Evolutionary conservation across 37 sponge, comb jelly and placozoan species (phyloP).

Genomic region (Diacarnus erythraeanus): DNA sequence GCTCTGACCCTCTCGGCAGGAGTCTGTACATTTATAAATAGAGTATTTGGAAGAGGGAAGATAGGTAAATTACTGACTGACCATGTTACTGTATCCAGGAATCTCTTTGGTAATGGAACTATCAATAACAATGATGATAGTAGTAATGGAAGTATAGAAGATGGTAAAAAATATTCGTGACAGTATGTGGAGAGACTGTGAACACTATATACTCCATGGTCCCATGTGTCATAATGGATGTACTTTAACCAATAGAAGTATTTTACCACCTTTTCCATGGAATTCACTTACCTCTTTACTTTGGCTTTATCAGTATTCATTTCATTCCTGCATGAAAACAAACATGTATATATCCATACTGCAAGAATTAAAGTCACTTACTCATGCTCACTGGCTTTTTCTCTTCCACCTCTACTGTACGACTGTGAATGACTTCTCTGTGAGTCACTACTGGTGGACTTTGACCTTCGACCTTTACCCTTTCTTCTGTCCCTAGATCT

Average conservation of each 20-base stretch:
- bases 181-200: too few species aligned
- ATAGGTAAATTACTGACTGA: background rate
- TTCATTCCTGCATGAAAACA: background rate
- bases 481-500: background rate
- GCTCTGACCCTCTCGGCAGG: conserved; percentile 51
- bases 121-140: too few species aligned
- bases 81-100: conserved; percentile 25
- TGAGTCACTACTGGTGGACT: conserved; percentile 1
- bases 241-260: too few species aligned
- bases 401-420: background rate
- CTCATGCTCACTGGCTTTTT: background rate
- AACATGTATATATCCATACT: background rate
- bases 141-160: too few species aligned
- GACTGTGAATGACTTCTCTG: background rate
- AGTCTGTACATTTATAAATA: background rate
- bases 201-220: too few species aligned
- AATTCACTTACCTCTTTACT: too few species aligned
- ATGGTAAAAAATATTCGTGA: too few species aligned
- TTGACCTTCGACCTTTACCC: background rate
- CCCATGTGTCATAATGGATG: too few species aligned
- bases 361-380: background rate
- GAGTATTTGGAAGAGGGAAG: background rate
- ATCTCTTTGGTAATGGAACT: conserved; percentile 2
- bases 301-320: background rate
- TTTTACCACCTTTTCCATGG: too few species aligned